phyloP scores from a whole-genome alignment of 23 tunicate genomes.

The Clavelina lepadiformis region DNA sequence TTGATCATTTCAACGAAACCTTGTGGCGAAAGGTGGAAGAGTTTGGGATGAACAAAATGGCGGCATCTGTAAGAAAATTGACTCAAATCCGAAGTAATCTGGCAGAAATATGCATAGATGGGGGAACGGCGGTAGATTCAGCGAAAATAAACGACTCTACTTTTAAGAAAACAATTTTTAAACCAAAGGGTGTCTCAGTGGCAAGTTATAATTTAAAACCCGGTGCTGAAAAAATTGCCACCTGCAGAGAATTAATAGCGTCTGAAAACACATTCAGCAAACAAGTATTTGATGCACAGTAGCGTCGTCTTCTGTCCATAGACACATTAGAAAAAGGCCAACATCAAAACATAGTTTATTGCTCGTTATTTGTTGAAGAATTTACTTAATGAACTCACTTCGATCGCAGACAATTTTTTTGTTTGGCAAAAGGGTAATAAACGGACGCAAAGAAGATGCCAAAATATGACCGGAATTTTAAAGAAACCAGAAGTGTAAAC shows the following conservation, averaged over 20 bases:
- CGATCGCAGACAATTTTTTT: no score
- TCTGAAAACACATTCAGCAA: conserved; percentile 17
- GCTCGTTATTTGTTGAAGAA: no score
- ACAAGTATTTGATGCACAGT: not conserved
- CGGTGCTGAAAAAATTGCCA: not conserved
- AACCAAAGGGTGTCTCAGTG: conserved; percentile 23
- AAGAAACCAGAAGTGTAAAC: no score
- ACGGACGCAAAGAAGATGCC: no score
- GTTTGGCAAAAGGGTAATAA: no score
- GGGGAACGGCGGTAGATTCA: conserved; percentile 24
- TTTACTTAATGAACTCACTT: no score
- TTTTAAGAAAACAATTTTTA: conserved; percentile 7
- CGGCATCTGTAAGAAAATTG: conserved; percentile 2
- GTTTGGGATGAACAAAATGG: conserved; percentile 31
- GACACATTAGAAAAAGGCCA: no score
- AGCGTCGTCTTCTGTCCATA: no score
- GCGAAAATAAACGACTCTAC: not conserved
- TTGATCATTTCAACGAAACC: conserved; percentile 44
- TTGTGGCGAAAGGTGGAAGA: conserved; percentile 28
- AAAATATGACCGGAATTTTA: no score
- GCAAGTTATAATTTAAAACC: conserved; percentile 26
- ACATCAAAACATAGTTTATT: no score
- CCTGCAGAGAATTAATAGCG: conserved; percentile 11
- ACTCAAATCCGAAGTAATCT: not conserved
- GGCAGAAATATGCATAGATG: conserved; percentile 12